These are phyloP conservation scores for Dryas iulia DNA, from an alignment of 1,140 invertebrate species.

Conservation along the genomic window DNA sequence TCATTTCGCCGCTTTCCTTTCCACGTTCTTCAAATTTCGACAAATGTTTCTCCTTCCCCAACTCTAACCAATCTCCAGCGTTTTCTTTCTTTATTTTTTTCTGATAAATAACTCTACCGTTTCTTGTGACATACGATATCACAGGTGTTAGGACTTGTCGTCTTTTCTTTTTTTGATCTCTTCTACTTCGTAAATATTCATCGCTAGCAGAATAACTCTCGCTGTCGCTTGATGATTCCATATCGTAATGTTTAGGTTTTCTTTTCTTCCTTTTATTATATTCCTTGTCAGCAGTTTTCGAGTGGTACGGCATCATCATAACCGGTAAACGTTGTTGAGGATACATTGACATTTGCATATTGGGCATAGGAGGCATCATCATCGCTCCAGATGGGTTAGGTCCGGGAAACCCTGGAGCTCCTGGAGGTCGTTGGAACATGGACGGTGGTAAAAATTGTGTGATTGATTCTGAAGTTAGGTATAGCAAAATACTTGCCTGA, in stretches of 20 bases:
- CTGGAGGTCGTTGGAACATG: constrained; percentile 11
- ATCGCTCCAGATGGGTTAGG: neutral
- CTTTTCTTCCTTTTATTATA: constrained; percentile 35
- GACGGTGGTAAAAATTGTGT: constrained; percentile 24
- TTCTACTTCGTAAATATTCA: constrained; percentile 21
- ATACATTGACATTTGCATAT: constrained; percentile 33
- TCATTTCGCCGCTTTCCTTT: constrained; percentile 30
- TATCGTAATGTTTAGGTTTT: constrained; percentile 31
- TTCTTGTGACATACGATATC: constrained; percentile 51
- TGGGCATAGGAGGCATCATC: constrained; percentile 24
- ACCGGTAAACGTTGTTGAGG: constrained; percentile 45
- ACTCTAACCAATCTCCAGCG: constrained; percentile 56
- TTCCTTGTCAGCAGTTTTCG: constrained; percentile 38
- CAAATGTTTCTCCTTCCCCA: constrained; percentile 31
- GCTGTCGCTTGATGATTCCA: constrained; percentile 38
- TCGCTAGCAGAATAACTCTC: constrained; percentile 33
- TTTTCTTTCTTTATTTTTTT: constrained; percentile 62
- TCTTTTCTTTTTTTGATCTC: constrained; percentile 28
- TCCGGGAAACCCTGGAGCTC: neutral
- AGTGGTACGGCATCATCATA: constrained; percentile 55
- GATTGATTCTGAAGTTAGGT: neutral
- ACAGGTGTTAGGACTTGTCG: constrained; percentile 38
- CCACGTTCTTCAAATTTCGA: constrained; percentile 18
- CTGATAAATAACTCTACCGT: constrained; percentile 62
- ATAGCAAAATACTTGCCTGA: constrained; percentile 20